A percentile compares a stretch with the other conserved stretches of the same genome.
Conservation (phyloP, 2,888 invertebrate genomes). For the Bhutanitis thaidina region DNA sequence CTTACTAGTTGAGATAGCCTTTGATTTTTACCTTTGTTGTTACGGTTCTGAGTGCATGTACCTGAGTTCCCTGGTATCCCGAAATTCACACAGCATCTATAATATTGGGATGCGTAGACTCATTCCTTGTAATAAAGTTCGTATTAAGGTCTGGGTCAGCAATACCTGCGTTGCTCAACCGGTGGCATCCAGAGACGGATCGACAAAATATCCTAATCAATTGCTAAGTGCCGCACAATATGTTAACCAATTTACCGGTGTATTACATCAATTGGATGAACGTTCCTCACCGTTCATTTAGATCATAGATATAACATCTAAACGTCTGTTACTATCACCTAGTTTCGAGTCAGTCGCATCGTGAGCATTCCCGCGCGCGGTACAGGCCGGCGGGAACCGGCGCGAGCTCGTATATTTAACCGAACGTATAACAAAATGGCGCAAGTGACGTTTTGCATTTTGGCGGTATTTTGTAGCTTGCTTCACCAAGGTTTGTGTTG, state of each 20-base stretch:
- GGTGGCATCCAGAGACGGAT: constrained; percentile 6
- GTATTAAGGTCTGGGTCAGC: constrained; percentile 14
- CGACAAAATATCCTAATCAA: constrained; percentile 37
- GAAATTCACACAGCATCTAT: no score
- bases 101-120: no score
- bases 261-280: constrained; percentile 69
- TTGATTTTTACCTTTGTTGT: no score
- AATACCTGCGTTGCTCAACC: constrained; percentile 13
- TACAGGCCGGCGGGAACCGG: constrained; percentile 45
- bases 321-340: constrained; percentile 23
- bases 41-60: no score
- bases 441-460: constrained; percentile 49
- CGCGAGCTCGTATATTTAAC: constrained; percentile 28
- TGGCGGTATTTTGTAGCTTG: constrained; percentile 69
- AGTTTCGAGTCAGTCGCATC: constrained; percentile 29
- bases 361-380: constrained; percentile 38
- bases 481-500: constrained; percentile 66
- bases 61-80: no score
- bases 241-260: constrained; percentile 49
- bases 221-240: constrained; percentile 20
- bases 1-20: no score
- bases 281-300: constrained; percentile 30
- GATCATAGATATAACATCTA: constrained; percentile 35
- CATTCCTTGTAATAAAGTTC: no score
- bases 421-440: constrained; percentile 48